Evolutionary conservation across 1,140 invertebrate species (phyloP), one percentile per base, ranked within the genome.

Genomic region (Drosophila varians): DNA sequence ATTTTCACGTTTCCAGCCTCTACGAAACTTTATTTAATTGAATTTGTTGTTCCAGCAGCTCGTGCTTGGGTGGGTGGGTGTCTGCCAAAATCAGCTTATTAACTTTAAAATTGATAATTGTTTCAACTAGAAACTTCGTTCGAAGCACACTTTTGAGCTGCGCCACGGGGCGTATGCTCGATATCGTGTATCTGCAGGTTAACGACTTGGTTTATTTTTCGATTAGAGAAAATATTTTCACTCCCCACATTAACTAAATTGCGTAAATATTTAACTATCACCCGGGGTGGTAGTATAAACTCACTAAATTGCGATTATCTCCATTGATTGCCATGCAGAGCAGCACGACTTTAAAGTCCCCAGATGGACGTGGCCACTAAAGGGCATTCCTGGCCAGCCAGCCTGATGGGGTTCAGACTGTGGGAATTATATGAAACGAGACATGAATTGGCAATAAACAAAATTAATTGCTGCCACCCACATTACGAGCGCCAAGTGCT

Each of bases 71-170:
- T n/a, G n/a, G n/a, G 43, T 25, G 31, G 60, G 64, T 47, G 19
- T 19, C 53, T 45, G 48, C 57, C 48, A 45, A 55, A 79, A 73
- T 61, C 72, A 21, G 80, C 80, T 80, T 80, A 73, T 65, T 47
- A 47, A 48, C 31, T 48, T 73, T 74, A 80, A 86, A 76, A 45
- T 69, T 80, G 48, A 38, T 74, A 79, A 84, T 86, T 79, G 54
- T 46, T 42, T 69, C 38, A 73, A 79, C 69, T 42, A 28, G 26
- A 47, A 73, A 65, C 47, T 57, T 60, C 23, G 11, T 21, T 51
- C 42, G 28, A 54, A 19, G n/a, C 47, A 34, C 62, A 18, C 57
- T 14, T 34, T 8, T 5, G 26, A 16, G 12, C 6, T 2, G 21
- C 1, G 6, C 40, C 36, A 72, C 47, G 16, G 18, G 25, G 25